These are phyloP conservation scores for Spermophilus dauricus DNA, from an alignment of 2,113 vertebrate genomes.

Conservation along the genomic window DNA sequence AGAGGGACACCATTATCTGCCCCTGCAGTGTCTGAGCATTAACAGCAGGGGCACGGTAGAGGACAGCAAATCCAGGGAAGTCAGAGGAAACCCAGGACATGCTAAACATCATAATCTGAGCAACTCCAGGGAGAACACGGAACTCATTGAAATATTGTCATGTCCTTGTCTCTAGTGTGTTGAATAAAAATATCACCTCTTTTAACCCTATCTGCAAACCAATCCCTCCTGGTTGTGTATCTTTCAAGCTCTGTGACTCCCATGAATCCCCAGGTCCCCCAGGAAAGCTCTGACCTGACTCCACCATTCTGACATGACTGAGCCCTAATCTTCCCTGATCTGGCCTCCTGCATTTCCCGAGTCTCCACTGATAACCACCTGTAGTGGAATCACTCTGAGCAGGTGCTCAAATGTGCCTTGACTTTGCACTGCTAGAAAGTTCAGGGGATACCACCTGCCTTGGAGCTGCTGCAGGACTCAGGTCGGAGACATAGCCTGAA, in stretches of 20 bases:
- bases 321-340: neutral
- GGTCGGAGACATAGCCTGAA: neutral
- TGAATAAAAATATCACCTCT: neutral
- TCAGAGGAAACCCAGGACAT: rapidly evolving
- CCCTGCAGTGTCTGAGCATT: neutral
- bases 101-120: neutral
- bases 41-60: neutral
- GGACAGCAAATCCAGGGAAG: rapidly evolving
- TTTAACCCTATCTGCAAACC: neutral
- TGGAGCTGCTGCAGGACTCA: neutral
- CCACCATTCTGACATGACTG: neutral
- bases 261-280: neutral
- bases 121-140: neutral
- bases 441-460: neutral
- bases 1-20: neutral
- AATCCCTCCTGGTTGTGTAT: neutral
- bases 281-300: neutral
- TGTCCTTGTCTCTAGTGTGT: neutral
- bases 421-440: neutral
- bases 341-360: neutral
- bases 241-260: neutral
- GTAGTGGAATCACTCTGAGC: neutral
- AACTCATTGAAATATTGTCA: neutral
- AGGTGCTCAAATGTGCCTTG: neutral
- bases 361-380: neutral